These are phyloP conservation scores for Unio delphinus DNA, from an alignment of 2,888 invertebrate species.

Conservation along the genomic window DNA sequence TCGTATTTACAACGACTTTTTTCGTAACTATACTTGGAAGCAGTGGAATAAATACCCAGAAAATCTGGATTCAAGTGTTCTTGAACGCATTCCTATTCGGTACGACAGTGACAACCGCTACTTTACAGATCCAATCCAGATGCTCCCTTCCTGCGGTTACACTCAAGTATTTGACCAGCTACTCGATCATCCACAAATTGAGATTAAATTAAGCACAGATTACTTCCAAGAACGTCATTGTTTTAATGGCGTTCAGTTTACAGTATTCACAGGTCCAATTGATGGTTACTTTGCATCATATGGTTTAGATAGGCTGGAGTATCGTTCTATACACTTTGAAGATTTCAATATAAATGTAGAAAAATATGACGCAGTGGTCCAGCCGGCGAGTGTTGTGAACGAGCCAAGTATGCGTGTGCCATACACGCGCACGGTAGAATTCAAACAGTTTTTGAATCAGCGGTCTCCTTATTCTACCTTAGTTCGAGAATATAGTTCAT, in stretches of 20 bases:
- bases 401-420: slow-evolving; percentile 1
- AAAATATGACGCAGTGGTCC: background rate
- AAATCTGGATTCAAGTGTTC: slow-evolving; percentile 2
- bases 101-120: slow-evolving; percentile 6
- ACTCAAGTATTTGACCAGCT: slow-evolving; percentile 5
- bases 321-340: slow-evolving; percentile 4
- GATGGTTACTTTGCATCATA: slow-evolving; percentile 4
- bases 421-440: slow-evolving; percentile 6
- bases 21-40: slow-evolving; percentile 5
- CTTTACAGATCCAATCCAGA: slow-evolving; percentile 8
- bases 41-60: slow-evolving; percentile 11
- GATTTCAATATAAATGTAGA: background rate
- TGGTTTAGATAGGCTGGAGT: background rate
- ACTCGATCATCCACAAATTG: slow-evolving; percentile 3
- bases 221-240: background rate
- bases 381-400: slow-evolving; percentile 6
- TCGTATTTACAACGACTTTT: slow-evolving; percentile 3
- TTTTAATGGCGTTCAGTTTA: no score
- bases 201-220: background rate
- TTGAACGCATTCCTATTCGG: slow-evolving; percentile 7
- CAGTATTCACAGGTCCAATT: slow-evolving; percentile 5
- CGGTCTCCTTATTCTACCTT: background rate
- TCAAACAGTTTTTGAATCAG: slow-evolving; percentile 9
- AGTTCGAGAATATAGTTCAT: slow-evolving; percentile 1
- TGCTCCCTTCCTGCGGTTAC: slow-evolving; percentile 4